Evolutionary conservation across 1,140 invertebrate genomes (phyloP), one percentile per base, ranked within the genome.

Genomic region (Calliphora vicina): DNA sequence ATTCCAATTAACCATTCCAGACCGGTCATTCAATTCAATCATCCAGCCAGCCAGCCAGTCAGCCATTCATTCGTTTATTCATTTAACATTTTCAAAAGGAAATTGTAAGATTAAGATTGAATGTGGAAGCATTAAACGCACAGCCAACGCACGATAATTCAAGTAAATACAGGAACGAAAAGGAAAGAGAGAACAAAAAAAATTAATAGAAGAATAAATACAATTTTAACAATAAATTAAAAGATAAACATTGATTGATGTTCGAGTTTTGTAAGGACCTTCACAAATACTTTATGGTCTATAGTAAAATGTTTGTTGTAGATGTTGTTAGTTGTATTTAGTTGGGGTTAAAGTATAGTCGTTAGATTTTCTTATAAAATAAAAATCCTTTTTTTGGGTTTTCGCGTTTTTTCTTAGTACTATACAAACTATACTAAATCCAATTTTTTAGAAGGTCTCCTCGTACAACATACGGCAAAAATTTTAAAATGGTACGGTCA

Each of bases 191-290:
- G n/a, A n/a, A n/a, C n/a, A n/a, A n/a, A 35, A 35, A 35, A 35
- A 2, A 57, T 1, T 72, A 2, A 29, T 1, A 50, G 17, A 67
- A 67, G n/a, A 23, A 67, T 9, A 67, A 67, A 67, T 23, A 67
- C 23, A 67, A 67, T 67, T 67, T 67, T 23, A 67, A 67, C 20
- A 67, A 67, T 67, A 67, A 67, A 67, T 67, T 67, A 67, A 67
- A 67, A 67, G 8, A 9, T 23, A 67, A 67, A 67, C 61, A 67
- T 67, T 67, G 61, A 67, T 67, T 67, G 61, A 67, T 67, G 61
- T 67, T 67, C 5, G n/a, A 50, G 45, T 50, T 50, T 50, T 50
- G 45, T 50, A 74, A 17, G 72, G 2, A 15, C 23, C 29, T 74
- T 1, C 12, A 15, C 26, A 17, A 35, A 35, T n/a, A 35, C 2